Percentiles rank a stretch among this genome's conserved stretches.
Conservation (phyloP, 1,140 invertebrate species). For the Arctopsyche grandis region DNA sequence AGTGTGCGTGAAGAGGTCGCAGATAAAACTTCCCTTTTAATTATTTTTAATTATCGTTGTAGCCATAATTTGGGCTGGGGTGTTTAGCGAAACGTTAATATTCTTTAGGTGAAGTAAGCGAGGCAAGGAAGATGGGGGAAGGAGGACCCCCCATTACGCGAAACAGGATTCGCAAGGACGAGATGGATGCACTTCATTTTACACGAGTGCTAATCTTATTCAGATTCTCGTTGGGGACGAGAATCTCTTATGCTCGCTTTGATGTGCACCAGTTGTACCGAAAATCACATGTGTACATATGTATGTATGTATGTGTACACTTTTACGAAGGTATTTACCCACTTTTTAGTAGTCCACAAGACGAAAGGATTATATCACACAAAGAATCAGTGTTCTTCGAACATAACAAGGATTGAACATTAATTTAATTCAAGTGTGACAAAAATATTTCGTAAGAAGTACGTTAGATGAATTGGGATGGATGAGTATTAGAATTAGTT, state of each 20-base stretch:
- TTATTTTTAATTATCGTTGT: conserved; percentile 55
- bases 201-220: conserved; percentile 33
- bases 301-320: no score
- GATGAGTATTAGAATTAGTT: no score
- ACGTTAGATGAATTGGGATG: no score
- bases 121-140: conserved; percentile 33
- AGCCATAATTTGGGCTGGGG: conserved; percentile 50
- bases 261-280: background rate
- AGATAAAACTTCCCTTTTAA: conserved; percentile 56
- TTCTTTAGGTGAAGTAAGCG: conserved; percentile 51
- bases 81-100: conserved; percentile 55
- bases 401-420: no score
- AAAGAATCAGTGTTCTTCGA: no score
- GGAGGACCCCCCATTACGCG: conserved; percentile 43
- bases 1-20: background rate
- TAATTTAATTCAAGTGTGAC: no score
- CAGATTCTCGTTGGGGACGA: background rate
- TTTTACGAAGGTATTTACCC: no score
- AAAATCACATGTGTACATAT: no score
- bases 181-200: conserved; percentile 40
- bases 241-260: background rate
- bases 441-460: no score
- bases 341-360: no score
- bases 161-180: conserved; percentile 30
- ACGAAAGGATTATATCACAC: no score